These are phyloP conservation scores for Plodia interpunctella DNA, from an alignment of 1,140 invertebrate species.

Conservation along the genomic window DNA sequence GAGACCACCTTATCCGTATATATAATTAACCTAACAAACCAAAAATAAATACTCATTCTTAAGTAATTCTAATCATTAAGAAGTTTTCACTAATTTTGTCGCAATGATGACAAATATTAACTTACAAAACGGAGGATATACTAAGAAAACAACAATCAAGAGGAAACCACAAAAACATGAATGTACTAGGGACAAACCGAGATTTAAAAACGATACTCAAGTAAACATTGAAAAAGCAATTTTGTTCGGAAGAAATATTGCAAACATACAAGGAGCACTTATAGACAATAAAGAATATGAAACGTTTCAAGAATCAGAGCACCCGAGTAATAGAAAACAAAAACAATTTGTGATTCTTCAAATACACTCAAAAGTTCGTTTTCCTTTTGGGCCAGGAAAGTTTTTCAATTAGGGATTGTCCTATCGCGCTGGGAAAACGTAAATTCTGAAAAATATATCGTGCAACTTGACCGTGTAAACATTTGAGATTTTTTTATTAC, in stretches of 20 bases:
- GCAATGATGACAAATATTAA: not conserved
- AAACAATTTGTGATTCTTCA: slow-evolving; percentile 46
- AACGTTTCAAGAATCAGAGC: slow-evolving; percentile 17
- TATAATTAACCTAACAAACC: too few species aligned
- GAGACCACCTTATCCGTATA: too few species aligned
- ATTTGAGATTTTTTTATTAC: too few species aligned
- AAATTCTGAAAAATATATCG: slow-evolving; percentile 12
- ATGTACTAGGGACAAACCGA: not conserved
- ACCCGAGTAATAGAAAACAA: slow-evolving; percentile 27
- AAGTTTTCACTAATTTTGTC: not conserved
- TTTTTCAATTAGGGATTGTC: slow-evolving; percentile 49
- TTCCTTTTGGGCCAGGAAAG: slow-evolving; percentile 35
- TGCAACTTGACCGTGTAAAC: not conserved
- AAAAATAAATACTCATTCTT: too few species aligned
- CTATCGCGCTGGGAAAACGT: slow-evolving; percentile 21
- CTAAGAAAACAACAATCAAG: not conserved
- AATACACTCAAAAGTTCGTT: slow-evolving; percentile 38
- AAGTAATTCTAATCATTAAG: too few species aligned
- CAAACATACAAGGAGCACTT: slow-evolving; percentile 1
- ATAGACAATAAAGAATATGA: slow-evolving; percentile 19
- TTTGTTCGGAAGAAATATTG: slow-evolving; percentile 11
- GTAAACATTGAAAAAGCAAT: slow-evolving; percentile 1
- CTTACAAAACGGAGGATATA: not conserved
- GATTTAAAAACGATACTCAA: not conserved
- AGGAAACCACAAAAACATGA: not conserved